These are phyloP conservation scores for Charadrius vociferus DNA, from an alignment of 2,113 vertebrate species.

Conservation along the genomic window DNA sequence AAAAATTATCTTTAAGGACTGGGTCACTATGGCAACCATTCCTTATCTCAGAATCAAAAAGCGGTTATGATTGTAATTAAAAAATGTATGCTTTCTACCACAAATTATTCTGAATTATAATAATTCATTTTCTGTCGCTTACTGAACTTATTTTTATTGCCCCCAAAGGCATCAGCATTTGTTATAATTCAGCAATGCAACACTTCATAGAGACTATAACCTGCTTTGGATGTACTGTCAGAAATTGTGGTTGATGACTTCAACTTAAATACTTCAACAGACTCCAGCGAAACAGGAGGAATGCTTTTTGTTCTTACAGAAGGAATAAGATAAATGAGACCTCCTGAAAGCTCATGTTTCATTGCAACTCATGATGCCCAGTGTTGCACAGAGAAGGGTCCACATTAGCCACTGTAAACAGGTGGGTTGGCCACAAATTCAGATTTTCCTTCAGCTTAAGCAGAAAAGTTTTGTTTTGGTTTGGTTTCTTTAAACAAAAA, in stretches of 20 bases:
- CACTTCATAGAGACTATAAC: background rate
- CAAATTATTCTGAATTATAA: slow-evolving; percentile 15
- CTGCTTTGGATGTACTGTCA: background rate
- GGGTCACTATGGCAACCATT: slow-evolving; percentile 70
- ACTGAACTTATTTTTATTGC: background rate
- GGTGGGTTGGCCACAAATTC: background rate
- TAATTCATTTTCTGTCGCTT: background rate
- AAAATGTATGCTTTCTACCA: slow-evolving; percentile 17
- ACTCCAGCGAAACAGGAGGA: background rate
- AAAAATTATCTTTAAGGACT: slow-evolving; percentile 52
- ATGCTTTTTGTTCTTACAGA: background rate
- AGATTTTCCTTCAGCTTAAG: background rate
- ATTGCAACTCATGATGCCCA: background rate
- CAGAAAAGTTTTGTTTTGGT: background rate
- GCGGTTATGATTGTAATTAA: background rate
- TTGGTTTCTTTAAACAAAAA: background rate
- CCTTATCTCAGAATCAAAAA: slow-evolving; percentile 54
- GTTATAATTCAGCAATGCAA: background rate
- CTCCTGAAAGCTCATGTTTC: background rate
- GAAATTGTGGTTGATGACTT: background rate
- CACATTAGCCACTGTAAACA: background rate
- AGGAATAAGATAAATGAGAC: background rate
- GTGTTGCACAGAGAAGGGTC: background rate
- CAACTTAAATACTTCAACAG: background rate
- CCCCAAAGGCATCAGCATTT: background rate